Conservation (phyloP, 1,140 invertebrate genomes). For the Lepidurus couesii region DNA sequence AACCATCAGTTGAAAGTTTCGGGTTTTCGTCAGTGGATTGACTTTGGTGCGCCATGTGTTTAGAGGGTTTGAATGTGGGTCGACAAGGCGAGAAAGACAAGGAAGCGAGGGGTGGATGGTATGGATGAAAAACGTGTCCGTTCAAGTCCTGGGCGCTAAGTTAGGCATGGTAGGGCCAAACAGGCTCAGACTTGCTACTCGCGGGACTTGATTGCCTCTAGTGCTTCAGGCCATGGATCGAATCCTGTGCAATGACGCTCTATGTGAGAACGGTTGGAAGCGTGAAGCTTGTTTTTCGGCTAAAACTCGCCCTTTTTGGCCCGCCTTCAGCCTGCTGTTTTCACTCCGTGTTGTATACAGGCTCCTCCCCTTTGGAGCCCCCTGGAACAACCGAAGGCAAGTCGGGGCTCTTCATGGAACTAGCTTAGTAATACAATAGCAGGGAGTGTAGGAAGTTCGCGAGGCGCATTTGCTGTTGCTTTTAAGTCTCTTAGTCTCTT, state of each 20-base stretch:
- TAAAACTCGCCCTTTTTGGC: background rate
- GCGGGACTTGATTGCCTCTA: background rate
- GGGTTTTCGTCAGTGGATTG: background rate
- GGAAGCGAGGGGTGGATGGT: background rate
- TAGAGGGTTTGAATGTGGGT: background rate
- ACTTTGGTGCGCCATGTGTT: constrained; percentile 1
- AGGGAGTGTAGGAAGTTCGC: background rate
- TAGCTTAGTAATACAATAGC: constrained; percentile 19
- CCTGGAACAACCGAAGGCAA: background rate
- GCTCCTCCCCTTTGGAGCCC: background rate
- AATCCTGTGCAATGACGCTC: background rate
- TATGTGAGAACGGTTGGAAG: background rate
- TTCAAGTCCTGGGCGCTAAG: background rate
- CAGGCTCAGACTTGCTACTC: background rate
- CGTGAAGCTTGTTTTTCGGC: constrained; percentile 9
- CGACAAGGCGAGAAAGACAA: background rate
- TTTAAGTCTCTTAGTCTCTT: background rate
- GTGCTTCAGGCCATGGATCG: background rate
- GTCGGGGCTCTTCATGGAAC: background rate
- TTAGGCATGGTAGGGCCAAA: background rate
- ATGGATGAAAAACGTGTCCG: background rate
- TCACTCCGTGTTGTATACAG: background rate
- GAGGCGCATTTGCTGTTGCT: background rate
- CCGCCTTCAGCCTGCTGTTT: constrained; percentile 8
- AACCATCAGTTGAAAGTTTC: background rate